Base-by-base conservation (phyloP, 2,888 invertebrate species). In the Lasioglossum figueresi region DNA sequence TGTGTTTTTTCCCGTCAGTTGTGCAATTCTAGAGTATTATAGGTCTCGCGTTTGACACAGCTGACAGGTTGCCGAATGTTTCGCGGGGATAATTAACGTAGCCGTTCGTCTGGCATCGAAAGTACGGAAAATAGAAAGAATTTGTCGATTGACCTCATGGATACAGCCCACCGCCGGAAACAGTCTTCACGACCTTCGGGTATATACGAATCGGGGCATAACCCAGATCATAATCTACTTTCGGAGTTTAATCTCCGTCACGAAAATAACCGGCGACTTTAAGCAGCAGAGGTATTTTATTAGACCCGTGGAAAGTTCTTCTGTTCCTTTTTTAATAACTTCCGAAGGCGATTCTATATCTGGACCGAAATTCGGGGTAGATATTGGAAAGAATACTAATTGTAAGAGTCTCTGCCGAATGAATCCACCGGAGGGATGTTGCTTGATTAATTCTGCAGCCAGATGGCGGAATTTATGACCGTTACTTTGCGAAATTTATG, bases 101-200 rank as follows among this genome's bases (percentile, higher is more conserved):
- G 56, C 56, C n/a, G 56, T 56, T 81, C 40, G 37, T 80, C 78
- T 70, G 86, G 76, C 56, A 79, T 85, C 74, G 79, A 37, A 31
- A 79, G 56, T 66, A 70, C 76, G 48, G 68, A 82, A 83, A 87
- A 87, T 71, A 80, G 77, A 74, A 76, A 78, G 70, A 70, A 70
- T 76, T 71, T 75, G 75, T 34, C 48, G 63, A 74, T 66, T 19
- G 76, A 84, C 63, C 84, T 72, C 84, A 84, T 23, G n/a, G 79
- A 84, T 75, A 84, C 84, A 76, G 78, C 75, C 70, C 10, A 31
- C 75, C 70, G 70, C 37, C 79, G 71, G 45, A 74, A 75, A 75
- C 52, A 19, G 72, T 23, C 56, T 40, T 31, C 37, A 37, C 83
- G 66, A 27, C 34, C n/a, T 48, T 70, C 31, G 82, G 66, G 45